Conservation (phyloP, 2,113 vertebrate species). For the Sylvilagus bachmani region DNA sequence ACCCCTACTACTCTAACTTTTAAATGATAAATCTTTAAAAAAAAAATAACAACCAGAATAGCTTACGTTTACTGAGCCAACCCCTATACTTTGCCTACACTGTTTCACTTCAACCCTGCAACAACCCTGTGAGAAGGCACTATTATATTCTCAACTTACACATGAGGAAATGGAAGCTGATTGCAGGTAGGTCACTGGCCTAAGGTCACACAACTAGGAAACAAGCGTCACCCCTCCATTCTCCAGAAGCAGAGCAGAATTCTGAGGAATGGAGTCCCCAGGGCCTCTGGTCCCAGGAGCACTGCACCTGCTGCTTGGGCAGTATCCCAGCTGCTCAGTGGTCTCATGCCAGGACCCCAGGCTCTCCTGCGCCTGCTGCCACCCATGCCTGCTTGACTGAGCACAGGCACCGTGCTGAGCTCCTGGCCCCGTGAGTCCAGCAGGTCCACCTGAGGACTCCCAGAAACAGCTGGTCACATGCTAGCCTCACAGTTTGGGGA, state of each 20-base stretch:
- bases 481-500: background rate
- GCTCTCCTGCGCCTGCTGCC: background rate
- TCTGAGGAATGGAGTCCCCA: background rate
- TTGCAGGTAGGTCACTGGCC: background rate
- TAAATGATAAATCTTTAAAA: too few relatives aligned
- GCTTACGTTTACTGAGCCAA: background rate
- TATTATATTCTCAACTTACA: constrained; percentile 13
- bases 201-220: background rate
- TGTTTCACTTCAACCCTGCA: background rate
- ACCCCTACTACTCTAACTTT: too few relatives aligned
- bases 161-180: constrained; percentile 1
- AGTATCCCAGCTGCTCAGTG: background rate
- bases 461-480: background rate
- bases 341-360: background rate
- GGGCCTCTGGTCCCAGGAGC: background rate
- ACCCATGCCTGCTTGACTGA: background rate
- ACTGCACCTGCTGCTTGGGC: background rate
- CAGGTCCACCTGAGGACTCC: background rate
- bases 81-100: background rate
- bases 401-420: background rate
- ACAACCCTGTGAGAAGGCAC: background rate
- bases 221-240: background rate
- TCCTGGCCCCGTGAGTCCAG: background rate
- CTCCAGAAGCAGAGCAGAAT: background rate
- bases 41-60: background rate